phyloP scores from a whole-genome alignment of 53 echinoderm and acorn worm species.

The Zoroaster sp. region DNA sequence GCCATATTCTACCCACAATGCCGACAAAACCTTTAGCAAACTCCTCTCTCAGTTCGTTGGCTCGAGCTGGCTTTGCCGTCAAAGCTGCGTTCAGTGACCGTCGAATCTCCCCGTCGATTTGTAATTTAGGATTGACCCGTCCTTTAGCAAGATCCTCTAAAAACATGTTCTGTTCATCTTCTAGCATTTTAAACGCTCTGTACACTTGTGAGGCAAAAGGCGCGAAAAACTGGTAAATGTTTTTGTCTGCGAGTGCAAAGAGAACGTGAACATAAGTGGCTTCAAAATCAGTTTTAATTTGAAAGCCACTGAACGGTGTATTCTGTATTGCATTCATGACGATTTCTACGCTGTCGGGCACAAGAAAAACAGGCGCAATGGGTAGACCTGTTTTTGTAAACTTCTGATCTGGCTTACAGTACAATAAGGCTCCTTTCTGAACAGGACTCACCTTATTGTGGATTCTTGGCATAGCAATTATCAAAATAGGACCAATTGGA shows the following conservation, averaged over 20 bases:
- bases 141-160: constrained; percentile 15
- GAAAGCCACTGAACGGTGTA: constrained; percentile 5
- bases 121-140: background rate
- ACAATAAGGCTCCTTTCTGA: constrained; percentile 31
- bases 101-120: background rate
- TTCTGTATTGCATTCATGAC: background rate
- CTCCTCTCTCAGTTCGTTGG: constrained; percentile 31
- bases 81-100: background rate
- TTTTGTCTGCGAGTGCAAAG: background rate
- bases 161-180: constrained; percentile 25
- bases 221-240: background rate
- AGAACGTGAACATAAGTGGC: constrained; percentile 18
- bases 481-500: background rate
- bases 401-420: constrained; percentile 30
- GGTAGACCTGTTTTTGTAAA: constrained; percentile 4
- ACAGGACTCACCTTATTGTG: constrained; percentile 23
- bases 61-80: constrained; percentile 33
- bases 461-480: background rate
- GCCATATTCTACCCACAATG: constrained; percentile 47
- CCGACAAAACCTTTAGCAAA: constrained; percentile 43
- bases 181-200: constrained; percentile 2
- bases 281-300: constrained; percentile 34
- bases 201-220: background rate
- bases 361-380: constrained; percentile 39
- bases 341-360: background rate